Conservation (phyloP, 1,140 invertebrate species). For the Cardiocondyla obscurior region DNA sequence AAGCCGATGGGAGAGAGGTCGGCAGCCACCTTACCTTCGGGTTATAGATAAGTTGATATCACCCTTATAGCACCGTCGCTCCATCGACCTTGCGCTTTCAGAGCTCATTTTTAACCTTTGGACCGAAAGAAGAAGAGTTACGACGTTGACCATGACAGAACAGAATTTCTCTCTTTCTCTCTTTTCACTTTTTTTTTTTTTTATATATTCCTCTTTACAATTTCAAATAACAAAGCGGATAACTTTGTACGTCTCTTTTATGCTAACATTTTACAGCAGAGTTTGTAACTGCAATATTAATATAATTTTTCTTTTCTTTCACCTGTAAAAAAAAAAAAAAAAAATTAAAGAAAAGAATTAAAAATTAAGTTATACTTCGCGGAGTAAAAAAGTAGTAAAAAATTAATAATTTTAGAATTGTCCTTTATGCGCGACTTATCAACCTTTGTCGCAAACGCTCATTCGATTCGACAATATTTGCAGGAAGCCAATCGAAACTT, state of each 20-base stretch:
- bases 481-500: conserved; percentile 20
- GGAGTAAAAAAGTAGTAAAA: too few species aligned
- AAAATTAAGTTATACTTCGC: too few species aligned
- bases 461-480: conserved; percentile 5
- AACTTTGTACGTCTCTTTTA: conserved; percentile 9
- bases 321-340: background rate
- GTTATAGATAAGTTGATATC: conserved; percentile 68
- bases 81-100: conserved; percentile 51
- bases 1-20: conserved; percentile 35
- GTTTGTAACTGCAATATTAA: background rate
- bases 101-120: conserved; percentile 53
- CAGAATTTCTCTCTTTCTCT: background rate
- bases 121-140: conserved; percentile 19
- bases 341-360: too few species aligned
- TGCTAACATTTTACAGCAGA: background rate
- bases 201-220: background rate
- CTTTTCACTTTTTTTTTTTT: too few species aligned
- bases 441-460: background rate
- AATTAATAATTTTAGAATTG: background rate
- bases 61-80: conserved; percentile 45
- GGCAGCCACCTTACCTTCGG: conserved; percentile 43
- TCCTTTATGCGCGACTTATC: background rate
- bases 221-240: background rate
- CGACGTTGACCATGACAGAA: conserved; percentile 32
- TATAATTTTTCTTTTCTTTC: background rate